These are phyloP conservation scores for Hyles lineata DNA, from an alignment of 2,888 invertebrate species.

Conservation along the genomic window DNA sequence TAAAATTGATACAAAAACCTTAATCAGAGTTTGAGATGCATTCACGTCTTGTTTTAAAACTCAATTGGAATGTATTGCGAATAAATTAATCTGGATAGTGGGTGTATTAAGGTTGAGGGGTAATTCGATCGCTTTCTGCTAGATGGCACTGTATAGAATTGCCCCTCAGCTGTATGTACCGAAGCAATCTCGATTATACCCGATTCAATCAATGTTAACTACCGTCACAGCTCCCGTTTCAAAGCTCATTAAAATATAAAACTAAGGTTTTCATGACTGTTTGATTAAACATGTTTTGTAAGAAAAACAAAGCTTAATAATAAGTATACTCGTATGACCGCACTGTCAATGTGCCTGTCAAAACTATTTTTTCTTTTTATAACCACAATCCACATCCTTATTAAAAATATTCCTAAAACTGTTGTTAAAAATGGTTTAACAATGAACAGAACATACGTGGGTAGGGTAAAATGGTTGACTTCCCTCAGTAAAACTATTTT, in stretches of 20 bases:
- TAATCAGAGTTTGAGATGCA: slow-evolving; percentile 3
- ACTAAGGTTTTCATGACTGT: too few species aligned
- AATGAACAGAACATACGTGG: background rate
- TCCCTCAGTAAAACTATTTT: too few species aligned
- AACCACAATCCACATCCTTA: background rate
- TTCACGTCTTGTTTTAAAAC: slow-evolving; percentile 12
- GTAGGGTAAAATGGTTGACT: background rate
- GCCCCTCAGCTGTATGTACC: background rate
- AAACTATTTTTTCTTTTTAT: background rate
- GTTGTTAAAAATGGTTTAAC: background rate
- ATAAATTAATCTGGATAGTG: slow-evolving; percentile 17
- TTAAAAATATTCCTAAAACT: background rate
- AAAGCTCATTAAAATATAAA: too few species aligned
- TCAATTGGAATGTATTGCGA: slow-evolving; percentile 2
- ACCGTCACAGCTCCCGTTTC: too few species aligned
- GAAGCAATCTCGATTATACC: background rate
- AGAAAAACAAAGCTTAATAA: background rate
- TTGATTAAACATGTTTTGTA: too few species aligned
- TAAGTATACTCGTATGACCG: background rate
- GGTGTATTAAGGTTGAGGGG: background rate
- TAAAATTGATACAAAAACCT: slow-evolving; percentile 19
- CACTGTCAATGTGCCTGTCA: background rate
- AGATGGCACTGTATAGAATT: background rate
- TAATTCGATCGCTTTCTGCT: background rate
- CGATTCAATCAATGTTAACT: too few species aligned